Conservation (phyloP, 2,797 vertebrate species). For the Oryzias sinensis region DNA sequence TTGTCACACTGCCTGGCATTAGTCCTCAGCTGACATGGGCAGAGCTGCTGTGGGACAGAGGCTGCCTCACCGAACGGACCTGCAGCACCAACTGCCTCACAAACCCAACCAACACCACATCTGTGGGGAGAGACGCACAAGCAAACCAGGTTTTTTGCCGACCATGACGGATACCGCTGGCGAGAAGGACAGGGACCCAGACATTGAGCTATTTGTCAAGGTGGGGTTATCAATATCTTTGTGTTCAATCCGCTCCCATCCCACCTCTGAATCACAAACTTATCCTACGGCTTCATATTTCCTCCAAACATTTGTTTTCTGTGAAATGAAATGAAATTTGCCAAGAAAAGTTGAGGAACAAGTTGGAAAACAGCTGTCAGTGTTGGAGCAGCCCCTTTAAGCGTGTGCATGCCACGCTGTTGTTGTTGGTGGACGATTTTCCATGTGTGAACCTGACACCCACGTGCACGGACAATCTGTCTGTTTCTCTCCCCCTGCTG, state of each 20-base stretch:
- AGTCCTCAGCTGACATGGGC: slow-evolving; percentile 53
- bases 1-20: slow-evolving; percentile 20
- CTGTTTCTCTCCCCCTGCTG: slow-evolving; percentile 49
- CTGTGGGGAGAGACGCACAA: slow-evolving; percentile 24
- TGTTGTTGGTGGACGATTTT: slow-evolving; percentile 70
- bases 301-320: neutral
- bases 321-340: neutral
- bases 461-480: slow-evolving; percentile 65
- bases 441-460: slow-evolving; percentile 70
- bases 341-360: neutral
- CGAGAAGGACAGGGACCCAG: slow-evolving; percentile 89
- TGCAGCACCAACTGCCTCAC: slow-evolving; percentile 39
- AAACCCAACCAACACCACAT: slow-evolving; percentile 8
- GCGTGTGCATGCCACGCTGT: slow-evolving; percentile 50
- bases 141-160: slow-evolving; percentile 10
- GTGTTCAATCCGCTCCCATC: slow-evolving; percentile 9
- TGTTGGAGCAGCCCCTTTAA: slow-evolving; percentile 35
- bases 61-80: slow-evolving; percentile 40
- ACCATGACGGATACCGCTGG: slow-evolving; percentile 84
- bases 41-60: slow-evolving; percentile 53
- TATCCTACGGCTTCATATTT: neutral
- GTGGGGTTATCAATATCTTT: slow-evolving; percentile 63
- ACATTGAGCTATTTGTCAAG: slow-evolving; percentile 98
- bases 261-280: neutral
- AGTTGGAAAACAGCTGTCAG: neutral